A percentile compares a stretch with the other conserved stretches of the same genome.
These are phyloP conservation scores for Lochmaea crataegi DNA, from an alignment of 2,888 invertebrate genomes.

Conservation along the genomic window DNA sequence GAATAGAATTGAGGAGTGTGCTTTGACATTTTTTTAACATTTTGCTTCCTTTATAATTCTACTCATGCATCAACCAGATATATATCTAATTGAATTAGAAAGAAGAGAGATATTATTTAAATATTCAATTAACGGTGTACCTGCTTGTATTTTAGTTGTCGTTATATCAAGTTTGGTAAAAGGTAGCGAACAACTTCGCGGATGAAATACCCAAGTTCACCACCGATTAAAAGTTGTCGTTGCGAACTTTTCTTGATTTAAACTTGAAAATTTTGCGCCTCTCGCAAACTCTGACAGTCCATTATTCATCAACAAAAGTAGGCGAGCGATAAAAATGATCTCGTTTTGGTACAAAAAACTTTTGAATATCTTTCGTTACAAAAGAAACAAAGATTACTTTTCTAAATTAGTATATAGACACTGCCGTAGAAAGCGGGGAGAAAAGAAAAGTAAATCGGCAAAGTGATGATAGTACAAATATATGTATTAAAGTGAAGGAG, in stretches of 20 bases:
- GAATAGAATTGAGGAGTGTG: too few relatives aligned
- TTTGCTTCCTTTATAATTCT: too few relatives aligned
- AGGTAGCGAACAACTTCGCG: background rate
- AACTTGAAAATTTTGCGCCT: conserved; percentile 35
- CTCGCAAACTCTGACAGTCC: conserved; percentile 33
- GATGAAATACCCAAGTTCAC: conserved; percentile 27
- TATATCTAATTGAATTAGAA: background rate
- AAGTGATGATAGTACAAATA: background rate
- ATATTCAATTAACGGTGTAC: too few relatives aligned
- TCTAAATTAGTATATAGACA: background rate
- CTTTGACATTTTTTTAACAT: too few relatives aligned
- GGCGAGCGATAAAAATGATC: conserved; percentile 38
- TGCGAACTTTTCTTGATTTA: conserved; percentile 38
- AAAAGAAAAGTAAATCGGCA: background rate
- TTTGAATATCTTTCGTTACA: conserved; percentile 27
- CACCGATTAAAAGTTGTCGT: conserved; percentile 35
- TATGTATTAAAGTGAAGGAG: background rate
- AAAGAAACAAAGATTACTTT: conserved; percentile 32
- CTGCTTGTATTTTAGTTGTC: too few relatives aligned
- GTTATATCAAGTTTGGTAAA: background rate
- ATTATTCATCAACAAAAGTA: conserved; percentile 40
- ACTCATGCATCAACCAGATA: too few relatives aligned
- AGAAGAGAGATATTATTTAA: too few relatives aligned
- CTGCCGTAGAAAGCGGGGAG: background rate
- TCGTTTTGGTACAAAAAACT: conserved; percentile 29